phyloP scores from a whole-genome alignment of 2,113 vertebrate genomes.

The Silurus asotus region DNA sequence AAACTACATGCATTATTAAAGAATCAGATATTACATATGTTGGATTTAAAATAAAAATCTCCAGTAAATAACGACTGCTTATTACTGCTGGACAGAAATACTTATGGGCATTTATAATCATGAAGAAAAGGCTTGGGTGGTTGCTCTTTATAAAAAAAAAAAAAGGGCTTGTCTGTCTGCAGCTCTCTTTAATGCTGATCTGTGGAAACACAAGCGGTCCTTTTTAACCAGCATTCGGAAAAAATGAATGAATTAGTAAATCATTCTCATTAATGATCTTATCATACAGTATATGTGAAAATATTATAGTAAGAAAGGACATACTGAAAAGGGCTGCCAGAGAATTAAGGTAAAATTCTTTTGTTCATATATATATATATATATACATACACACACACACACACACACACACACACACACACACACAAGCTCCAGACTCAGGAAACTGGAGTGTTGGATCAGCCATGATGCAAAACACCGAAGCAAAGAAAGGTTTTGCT shows the following conservation, averaged over 20 bases:
- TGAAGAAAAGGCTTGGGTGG: not conserved
- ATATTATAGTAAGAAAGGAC: not conserved
- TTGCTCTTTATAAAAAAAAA: not conserved
- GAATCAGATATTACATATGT: not conserved
- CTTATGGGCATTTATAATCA: not conserved
- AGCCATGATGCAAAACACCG: no score
- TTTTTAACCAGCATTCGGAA: not conserved
- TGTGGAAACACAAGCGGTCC: not conserved
- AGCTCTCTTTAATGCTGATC: not conserved
- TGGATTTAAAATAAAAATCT: not conserved
- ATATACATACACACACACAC: no score
- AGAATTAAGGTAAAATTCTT: not conserved
- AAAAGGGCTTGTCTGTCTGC: slow-evolving; percentile 18
- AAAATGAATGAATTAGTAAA: no score
- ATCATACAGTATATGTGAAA: not conserved
- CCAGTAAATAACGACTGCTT: not conserved
- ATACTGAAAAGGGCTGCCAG: not conserved
- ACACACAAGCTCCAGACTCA: not conserved
- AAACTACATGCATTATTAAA: not conserved
- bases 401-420: no score
- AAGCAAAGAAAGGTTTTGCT: not conserved
- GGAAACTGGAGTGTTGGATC: not conserved
- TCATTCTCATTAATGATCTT: no score
- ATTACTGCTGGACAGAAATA: not conserved
- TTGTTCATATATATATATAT: not conserved